Conservation (phyloP, 2,113 vertebrate species). For the Chelonoidis abingdonii region DNA sequence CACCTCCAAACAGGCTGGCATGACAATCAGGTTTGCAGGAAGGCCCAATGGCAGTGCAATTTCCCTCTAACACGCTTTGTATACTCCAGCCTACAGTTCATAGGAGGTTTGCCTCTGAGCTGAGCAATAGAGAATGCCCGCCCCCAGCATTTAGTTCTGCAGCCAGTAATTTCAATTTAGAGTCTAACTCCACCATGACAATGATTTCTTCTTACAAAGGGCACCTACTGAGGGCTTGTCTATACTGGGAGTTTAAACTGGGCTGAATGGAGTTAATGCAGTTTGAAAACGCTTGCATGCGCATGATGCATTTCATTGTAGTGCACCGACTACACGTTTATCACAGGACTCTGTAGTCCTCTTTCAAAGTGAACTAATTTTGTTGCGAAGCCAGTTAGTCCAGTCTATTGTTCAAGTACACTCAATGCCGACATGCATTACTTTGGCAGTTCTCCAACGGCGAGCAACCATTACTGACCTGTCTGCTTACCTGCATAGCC, state of each 20-base stretch:
- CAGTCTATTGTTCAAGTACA: neutral
- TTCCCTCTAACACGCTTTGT: neutral
- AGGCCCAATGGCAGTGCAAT: neutral
- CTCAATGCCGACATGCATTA: neutral
- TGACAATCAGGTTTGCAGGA: neutral
- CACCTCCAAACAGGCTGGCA: neutral
- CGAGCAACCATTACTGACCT: neutral
- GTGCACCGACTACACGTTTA: neutral
- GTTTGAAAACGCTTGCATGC: neutral
- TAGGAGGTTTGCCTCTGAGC: too few relatives aligned
- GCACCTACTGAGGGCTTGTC: neutral
- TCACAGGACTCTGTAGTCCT: neutral
- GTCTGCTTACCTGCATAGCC: neutral
- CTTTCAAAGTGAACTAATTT: neutral
- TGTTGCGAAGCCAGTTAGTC: neutral
- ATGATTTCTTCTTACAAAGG: neutral
- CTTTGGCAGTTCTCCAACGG: neutral
- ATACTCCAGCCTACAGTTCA: neutral
- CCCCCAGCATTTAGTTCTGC: neutral
- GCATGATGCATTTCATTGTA: neutral
- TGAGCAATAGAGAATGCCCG: neutral
- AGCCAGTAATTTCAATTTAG: neutral
- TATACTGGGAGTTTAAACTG: neutral
- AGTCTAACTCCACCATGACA: neutral
- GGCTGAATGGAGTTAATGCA: neutral